Base-by-base conservation (phyloP, 2,113 vertebrate species). In the Malurus elegans region DNA sequence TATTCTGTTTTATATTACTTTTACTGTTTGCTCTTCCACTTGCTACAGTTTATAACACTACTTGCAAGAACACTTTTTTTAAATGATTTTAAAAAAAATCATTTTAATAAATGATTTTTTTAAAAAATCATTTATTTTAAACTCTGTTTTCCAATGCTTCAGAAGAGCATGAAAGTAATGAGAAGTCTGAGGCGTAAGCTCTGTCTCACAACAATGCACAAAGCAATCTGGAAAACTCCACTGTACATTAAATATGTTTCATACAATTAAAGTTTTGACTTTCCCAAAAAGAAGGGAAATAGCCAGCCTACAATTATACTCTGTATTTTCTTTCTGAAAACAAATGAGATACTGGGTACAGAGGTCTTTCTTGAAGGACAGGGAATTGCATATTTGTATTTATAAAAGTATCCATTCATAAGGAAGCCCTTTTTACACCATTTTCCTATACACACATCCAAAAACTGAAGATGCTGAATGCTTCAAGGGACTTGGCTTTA, bases 41-140 rank as follows among this genome's bases (percentile, higher is more conserved):
- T 67, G 10, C 15, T 83, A 38, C 14, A 69, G 12, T 72, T 72
- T 38, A 44, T 56, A 54, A 47, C 18, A 71, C 40, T 38, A 44
- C 18, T 57, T 74, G 34, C 12, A 45, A 53, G 6, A 88, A 25
- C 7, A 45, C 45, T 34, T 69, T 36, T 36, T 36, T 36, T 36
- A 36, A 36, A 36, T 36, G 9, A 36, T 36, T 36, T 36, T 36
- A 36, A 36, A 36, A 36, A 36, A 36, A 36, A 36, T 36, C 36
- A 36, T 36, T 36, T 36, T 36, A 36, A 36, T 36, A 36, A 36
- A 36, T 36, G 9, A 36, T 36, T 36, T 36, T 38, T 38, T 38
- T 38, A 38, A 45, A 2, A 7, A 54, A 2, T 11, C 50, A 40
- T 25, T 13, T 1, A 2, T 4, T 5, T n/a, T n/a, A 8, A 66